Evolutionary conservation across 2,888 invertebrate genomes (phyloP), one percentile per base, ranked within the genome.

Genomic region (Argyresthia goedartella): DNA sequence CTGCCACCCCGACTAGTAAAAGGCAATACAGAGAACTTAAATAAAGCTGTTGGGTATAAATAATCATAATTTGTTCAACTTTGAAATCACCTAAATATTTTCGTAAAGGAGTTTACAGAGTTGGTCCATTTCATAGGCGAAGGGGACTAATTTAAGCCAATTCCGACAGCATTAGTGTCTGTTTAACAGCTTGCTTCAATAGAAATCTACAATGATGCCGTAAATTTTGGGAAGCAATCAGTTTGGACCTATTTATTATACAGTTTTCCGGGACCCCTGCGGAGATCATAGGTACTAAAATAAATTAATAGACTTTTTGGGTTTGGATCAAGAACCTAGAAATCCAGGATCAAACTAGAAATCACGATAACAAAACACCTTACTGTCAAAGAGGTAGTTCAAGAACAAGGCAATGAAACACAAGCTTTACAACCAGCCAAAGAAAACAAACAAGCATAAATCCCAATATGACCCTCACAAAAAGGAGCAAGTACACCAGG

Each of bases 181-280:
- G 25, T 25, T 6, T 15, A 1, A 46, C 25, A 33, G 25, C n/a
- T 33, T 46, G 46, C 25, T 46, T 46, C 46, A 39, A 46, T 33
- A 33, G n/a, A 46, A 25, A 60, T 53, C 59, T 56, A 64, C 64
- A 69, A 70, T 56, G 56, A 60, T 59, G 64, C 58, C 55, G 62
- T 66, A 63, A 69, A 69, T 64, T 63, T 60, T 49, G 52, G 57
- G 53, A 59, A 62, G 59, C 55, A 55, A 53, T 58, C 59, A 52
- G 58, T 57, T 60, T 61, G 58, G 61, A 63, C 65, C 65, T 25
- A 46, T 46, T 67, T 66, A 62, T 36, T 13, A 14, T 48, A 8
- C 48, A 10, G 11, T 36, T 36, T 46, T n/a, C 33, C 10, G 16
- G 33, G 46, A 33, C 46, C 1, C 46, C 25, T 43, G 8, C 16